Evolutionary conservation across 2,113 vertebrate genomes (phyloP).

Genomic region (Empidonax alnorum): DNA sequence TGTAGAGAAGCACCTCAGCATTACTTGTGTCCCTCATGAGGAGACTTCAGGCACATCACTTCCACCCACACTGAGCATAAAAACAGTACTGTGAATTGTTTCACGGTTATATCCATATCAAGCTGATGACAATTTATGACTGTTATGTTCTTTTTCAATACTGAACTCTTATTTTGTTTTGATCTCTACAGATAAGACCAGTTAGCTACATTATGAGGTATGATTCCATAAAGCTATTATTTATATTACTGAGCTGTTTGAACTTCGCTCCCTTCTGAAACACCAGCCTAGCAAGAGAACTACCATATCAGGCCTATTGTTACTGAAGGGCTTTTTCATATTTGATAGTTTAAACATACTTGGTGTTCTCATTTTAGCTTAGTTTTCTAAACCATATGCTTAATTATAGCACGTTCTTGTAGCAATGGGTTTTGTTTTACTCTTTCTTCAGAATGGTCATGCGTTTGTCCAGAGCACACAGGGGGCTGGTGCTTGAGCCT

Average conservation of each 20-base stretch:
- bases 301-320: not conserved
- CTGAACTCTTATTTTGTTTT: not conserved
- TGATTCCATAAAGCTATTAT: not conserved
- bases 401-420: not conserved
- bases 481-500: not conserved
- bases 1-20: not conserved
- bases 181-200: not conserved
- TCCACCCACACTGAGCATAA: not conserved
- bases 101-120: not conserved
- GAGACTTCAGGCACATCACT: not conserved
- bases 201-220: not conserved
- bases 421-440: not conserved
- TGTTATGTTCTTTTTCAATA: not conserved
- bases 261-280: not conserved
- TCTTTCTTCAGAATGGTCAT: not conserved
- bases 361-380: not conserved
- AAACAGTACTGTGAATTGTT: not conserved
- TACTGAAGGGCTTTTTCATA: not conserved
- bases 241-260: not conserved
- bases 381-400: not conserved
- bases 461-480: not conserved
- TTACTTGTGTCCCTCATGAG: not conserved
- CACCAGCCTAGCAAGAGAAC: not conserved
- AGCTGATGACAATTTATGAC: not conserved
- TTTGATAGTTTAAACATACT: not conserved